Evolutionary conservation across 2,113 vertebrate genomes (phyloP), one percentile per base, ranked within the genome.

Genomic region (Xyrauchen texanus): DNA sequence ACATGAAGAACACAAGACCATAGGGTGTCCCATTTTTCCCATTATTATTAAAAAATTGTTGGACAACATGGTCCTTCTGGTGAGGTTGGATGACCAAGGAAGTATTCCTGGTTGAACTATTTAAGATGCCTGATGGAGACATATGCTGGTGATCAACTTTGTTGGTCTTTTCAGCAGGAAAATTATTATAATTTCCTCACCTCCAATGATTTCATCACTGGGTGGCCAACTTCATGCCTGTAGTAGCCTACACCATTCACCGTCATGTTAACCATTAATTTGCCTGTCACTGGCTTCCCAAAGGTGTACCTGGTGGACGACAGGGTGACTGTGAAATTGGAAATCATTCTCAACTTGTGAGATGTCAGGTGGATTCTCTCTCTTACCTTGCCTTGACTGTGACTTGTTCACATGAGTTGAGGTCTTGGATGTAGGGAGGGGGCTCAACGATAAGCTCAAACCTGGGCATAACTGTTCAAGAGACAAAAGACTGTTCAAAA

Each of bases 201-300:
- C 90, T 98, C 95, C 66, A 90, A 93, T 15, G 90, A 94, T 87
- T 94, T 96, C 53, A 97, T 92, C 58, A 97, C 90, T 7, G 95
- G 94, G 76, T 94, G 94, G 13, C 96, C 96, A 83, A 95, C 91
- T 82, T 98, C 96, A 63, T 98, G 95, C 45, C 93, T 93, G 85
- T 98, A 97, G 88, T 98, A 98, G 0, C 96, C 96, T 34, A 97
- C 94, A 0, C 96, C 96, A 78, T 95, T 96, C 63, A 97, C 94
- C 0, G 96, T 97, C 96, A 97, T 97, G 79, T 98, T 98, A 76
- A 97, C 89, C 0, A 86, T 93, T 83, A 98, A 79, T 82, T 93
- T 95, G 16, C 96, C 96, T 0, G 86, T 89, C 76, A 98, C 95
- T 0, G 95, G 94, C 80, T 98, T 97, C 68, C 95, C 96, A 91